Base-by-base conservation (phyloP, 1,140 invertebrate species). In the Bicyclus anynana region DNA sequence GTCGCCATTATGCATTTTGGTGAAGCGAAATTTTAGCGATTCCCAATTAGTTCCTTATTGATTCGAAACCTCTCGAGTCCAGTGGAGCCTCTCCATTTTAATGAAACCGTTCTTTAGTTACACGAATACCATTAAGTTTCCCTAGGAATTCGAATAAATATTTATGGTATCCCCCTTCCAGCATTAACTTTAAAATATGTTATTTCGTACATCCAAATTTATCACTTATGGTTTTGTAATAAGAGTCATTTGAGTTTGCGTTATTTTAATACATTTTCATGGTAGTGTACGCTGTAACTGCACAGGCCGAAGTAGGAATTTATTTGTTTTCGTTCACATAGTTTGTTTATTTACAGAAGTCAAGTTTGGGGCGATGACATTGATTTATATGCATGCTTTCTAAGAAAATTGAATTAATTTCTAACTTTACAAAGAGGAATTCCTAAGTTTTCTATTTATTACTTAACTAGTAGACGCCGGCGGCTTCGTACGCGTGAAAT, bases 41-140 rank as follows among this genome's bases (percentile, higher is more conserved):
- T 59, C 63, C 72, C 67, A 75, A 75, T 75, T 72, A 75, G 65
- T 75, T 66, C 62, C 64, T 65, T 76, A 76, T 76, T 71, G 66
- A 67, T 69, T 62, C 62, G 53, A 71, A 75, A 69, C 67, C 63
- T 65, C 56, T 61, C 48, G 50, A 61, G 52, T 58, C 54, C 53
- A 72, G 67, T 67, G 51, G 59, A 62, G 49, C 59, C 64, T 59
- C 70, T 72, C 58, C 64, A 72, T 75, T 75, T 71, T 74, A 76
- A 72, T 78, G 59, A 69, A 69, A 65, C 71, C 65, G 53, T 73
- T 72, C 67, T 77, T 72, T 70, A 72, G 63, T 65, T 69, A 64
- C 64, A 71, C 62, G 65, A 63, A 68, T 66, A 62, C 46, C 33
- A 61, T 66, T 60, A 61, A 66, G 51, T 63, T 50, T 62, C 23